Conservation (phyloP, 2,888 invertebrate genomes). For the Plemyria rubiginata region DNA sequence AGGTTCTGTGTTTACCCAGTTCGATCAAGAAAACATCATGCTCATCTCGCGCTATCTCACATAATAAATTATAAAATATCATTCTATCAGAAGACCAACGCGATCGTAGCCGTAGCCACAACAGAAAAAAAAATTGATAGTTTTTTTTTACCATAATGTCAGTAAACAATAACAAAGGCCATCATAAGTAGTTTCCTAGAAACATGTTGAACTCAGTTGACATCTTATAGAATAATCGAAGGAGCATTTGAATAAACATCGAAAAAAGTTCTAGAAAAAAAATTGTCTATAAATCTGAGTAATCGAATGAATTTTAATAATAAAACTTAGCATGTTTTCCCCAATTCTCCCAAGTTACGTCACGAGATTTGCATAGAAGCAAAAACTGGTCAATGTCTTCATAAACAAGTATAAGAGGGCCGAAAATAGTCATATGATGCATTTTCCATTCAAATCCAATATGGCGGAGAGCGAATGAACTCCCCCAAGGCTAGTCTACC, state of each 20-base stretch:
- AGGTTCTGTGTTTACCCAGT: no score
- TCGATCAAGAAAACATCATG: no score
- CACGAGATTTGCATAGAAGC: conserved; percentile 21
- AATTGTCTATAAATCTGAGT: background rate
- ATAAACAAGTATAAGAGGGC: conserved; percentile 23
- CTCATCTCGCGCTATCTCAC: no score
- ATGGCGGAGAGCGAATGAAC: conserved; percentile 36
- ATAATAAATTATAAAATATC: no score
- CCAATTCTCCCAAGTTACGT: conserved; percentile 1
- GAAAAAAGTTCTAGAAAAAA: conserved; percentile 1
- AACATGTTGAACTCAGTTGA: no score
- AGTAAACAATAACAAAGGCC: no score
- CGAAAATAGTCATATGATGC: conserved; percentile 32
- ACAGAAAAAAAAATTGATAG: no score
- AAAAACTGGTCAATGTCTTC: conserved; percentile 23
- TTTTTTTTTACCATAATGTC: no score
- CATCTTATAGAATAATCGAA: background rate
- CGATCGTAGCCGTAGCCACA: no score
- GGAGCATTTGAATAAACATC: background rate
- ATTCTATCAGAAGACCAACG: no score
- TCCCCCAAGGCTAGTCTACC: conserved; percentile 39
- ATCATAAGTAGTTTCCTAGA: no score
- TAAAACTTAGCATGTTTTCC: background rate
- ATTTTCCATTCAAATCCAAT: conserved; percentile 39
- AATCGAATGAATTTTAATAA: background rate